A percentile compares a stretch with the other conserved stretches of the same genome.
phyloP scores from a whole-genome alignment of 2,797 vertebrate genomes.

The Sebastes iracundus region DNA sequence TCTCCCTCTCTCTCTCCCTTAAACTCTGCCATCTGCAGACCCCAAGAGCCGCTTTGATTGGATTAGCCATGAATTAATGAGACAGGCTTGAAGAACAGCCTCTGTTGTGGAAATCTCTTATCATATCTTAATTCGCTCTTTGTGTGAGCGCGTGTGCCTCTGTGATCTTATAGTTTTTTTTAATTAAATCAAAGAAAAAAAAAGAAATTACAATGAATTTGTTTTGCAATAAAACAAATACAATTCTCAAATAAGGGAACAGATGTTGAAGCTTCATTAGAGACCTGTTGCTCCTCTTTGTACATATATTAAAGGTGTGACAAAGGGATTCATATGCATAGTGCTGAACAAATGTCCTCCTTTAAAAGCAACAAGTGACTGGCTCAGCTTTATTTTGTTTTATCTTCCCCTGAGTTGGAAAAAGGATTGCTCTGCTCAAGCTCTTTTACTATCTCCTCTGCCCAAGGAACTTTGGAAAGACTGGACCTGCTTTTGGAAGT shows the following conservation, averaged over 20 bases:
- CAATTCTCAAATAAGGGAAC: not conserved
- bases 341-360: not conserved
- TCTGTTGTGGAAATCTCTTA: slow-evolving; percentile 76
- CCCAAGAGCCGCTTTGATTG: slow-evolving; percentile 79
- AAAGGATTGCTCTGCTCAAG: slow-evolving; percentile 16
- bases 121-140: slow-evolving; percentile 79
- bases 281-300: slow-evolving; percentile 52
- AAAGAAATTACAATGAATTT: not conserved
- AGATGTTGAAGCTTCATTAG: not conserved
- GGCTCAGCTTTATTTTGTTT: slow-evolving; percentile 40
- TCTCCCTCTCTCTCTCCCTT: slow-evolving; percentile 22
- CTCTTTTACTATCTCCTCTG: slow-evolving; percentile 38
- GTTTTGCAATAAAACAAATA: not conserved
- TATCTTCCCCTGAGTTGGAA: slow-evolving; percentile 20
- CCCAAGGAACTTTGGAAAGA: slow-evolving; percentile 54
- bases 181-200: slow-evolving; percentile 41
- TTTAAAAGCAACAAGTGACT: slow-evolving; percentile 51
- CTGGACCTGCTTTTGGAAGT: slow-evolving; percentile 34
- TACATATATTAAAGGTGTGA: not conserved
- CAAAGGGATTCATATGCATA: not conserved
- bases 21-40: slow-evolving; percentile 78
- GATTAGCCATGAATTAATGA: slow-evolving; percentile 83
- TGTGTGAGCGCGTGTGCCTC: slow-evolving; percentile 58
- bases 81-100: slow-evolving; percentile 78
- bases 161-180: slow-evolving; percentile 48